Evolutionary conservation across 2,113 vertebrate genomes (phyloP).

Genomic region (Aplodontia rufa): DNA sequence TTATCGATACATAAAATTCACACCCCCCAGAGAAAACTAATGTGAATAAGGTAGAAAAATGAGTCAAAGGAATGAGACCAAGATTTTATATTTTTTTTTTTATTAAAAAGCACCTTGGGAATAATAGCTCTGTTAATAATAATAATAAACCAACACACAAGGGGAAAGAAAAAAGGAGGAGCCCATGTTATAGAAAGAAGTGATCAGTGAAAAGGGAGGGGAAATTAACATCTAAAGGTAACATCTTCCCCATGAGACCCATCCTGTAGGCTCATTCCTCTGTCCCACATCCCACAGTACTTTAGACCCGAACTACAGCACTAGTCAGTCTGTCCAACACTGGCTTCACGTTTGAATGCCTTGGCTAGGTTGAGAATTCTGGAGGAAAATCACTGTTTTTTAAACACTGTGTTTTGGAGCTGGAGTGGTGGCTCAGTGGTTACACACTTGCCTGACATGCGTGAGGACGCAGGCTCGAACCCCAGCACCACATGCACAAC

Average conservation of each 20-base stretch:
- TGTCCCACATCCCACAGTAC: accelerated
- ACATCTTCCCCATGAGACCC: too few species aligned
- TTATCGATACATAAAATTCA: neutral
- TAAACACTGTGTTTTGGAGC: too few species aligned
- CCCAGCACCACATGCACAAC: too few species aligned
- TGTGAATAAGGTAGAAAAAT: neutral
- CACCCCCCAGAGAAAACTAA: neutral
- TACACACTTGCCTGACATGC: too few species aligned
- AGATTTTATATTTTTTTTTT: conserved; percentile 6
- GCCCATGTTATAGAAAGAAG: neutral
- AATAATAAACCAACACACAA: neutral
- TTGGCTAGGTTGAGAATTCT: neutral
- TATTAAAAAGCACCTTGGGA: conserved; percentile 36
- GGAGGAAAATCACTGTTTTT: too few species aligned
- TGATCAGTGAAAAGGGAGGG: neutral
- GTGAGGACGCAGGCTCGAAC: too few species aligned
- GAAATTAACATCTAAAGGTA: neutral
- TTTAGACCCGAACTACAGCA: accelerated
- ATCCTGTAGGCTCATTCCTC: accelerated
- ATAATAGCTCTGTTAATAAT: neutral
- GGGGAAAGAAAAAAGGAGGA: neutral
- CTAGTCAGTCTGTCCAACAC: accelerated
- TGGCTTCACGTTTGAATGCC: accelerated
- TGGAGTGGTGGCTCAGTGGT: too few species aligned
- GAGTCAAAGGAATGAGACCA: neutral